phyloP scores from a whole-genome alignment of 2,797 vertebrate species.

The Hippocampus kuda region DNA sequence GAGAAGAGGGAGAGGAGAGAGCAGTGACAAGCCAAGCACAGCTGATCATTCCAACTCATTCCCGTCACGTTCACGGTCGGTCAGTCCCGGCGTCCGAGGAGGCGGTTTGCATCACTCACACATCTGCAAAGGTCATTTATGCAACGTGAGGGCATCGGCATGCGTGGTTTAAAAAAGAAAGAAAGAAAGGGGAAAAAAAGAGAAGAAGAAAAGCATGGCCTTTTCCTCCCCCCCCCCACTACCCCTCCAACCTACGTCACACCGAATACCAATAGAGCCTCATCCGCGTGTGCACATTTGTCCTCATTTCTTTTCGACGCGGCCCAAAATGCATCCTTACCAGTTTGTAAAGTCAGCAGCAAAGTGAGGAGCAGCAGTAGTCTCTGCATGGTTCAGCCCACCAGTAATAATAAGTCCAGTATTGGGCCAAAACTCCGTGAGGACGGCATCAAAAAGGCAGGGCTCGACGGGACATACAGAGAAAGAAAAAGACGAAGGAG shows the following conservation, averaged over 20 bases:
- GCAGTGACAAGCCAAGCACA: constrained; percentile 17
- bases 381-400: constrained; percentile 69
- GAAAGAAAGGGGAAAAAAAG: background rate
- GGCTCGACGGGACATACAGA: background rate
- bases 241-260: background rate
- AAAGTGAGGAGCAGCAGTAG: constrained; percentile 68
- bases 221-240: background rate
- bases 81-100: background rate
- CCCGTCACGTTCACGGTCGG: constrained; percentile 48
- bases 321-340: constrained; percentile 46
- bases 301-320: background rate
- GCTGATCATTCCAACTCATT: constrained; percentile 59
- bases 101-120: constrained; percentile 15
- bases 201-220: background rate
- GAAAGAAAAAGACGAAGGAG: background rate
- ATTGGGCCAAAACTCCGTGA: constrained; percentile 62
- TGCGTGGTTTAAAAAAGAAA: background rate
- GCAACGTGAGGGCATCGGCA: background rate
- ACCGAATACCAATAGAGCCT: background rate
- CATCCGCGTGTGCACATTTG: background rate
- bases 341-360: constrained; percentile 64
- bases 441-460: constrained; percentile 67
- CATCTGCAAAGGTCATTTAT: constrained; percentile 40
- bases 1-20: no score
- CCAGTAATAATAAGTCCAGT: constrained; percentile 55